A percentile compares a stretch with the other conserved stretches of the same genome.
phyloP scores from a whole-genome alignment of 2,888 invertebrate species.

The Lycaena phlaeas region DNA sequence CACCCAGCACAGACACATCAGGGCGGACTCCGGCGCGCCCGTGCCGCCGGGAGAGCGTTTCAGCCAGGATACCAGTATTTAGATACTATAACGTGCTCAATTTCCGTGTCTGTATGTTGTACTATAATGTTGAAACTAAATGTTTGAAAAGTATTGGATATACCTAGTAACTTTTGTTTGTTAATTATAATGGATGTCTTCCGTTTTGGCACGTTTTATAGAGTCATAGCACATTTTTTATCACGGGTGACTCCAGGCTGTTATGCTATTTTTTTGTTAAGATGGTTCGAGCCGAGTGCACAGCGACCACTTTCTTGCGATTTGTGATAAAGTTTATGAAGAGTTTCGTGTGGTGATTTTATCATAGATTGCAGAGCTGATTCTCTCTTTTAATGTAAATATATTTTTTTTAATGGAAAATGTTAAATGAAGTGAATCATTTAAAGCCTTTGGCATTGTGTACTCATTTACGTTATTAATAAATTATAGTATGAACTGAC shows the following conservation, averaged over 20 bases:
- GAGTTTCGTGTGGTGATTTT: conserved; percentile 53
- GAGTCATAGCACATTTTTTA: conserved; percentile 60
- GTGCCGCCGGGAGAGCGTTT: neutral
- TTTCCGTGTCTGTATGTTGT: conserved; percentile 65
- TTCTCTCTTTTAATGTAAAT: conserved; percentile 67
- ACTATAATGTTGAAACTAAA: conserved; percentile 57
- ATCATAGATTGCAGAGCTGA: conserved; percentile 58
- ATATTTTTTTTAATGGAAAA: conserved; percentile 61
- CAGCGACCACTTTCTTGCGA: conserved; percentile 61
- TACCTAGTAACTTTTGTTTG: conserved; percentile 84
- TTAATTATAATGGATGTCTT: conserved; percentile 79
- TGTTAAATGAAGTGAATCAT: conserved; percentile 69
- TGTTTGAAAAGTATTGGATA: conserved; percentile 50
- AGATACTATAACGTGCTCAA: conserved; percentile 65
- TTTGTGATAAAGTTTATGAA: conserved; percentile 60
- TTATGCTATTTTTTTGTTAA: conserved; percentile 32
- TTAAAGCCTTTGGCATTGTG: conserved; percentile 72
- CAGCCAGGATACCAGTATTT: conserved; percentile 42
- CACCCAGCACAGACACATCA: no score
- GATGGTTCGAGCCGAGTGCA: conserved; percentile 52
- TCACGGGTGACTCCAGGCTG: conserved; percentile 23
- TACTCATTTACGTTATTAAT: conserved; percentile 75
- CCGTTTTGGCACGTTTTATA: conserved; percentile 70
- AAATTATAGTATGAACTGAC: conserved; percentile 66
- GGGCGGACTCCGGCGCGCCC: neutral